These are phyloP conservation scores for Nomada goodeniana DNA, from an alignment of 2,888 invertebrate genomes.

Conservation along the genomic window DNA sequence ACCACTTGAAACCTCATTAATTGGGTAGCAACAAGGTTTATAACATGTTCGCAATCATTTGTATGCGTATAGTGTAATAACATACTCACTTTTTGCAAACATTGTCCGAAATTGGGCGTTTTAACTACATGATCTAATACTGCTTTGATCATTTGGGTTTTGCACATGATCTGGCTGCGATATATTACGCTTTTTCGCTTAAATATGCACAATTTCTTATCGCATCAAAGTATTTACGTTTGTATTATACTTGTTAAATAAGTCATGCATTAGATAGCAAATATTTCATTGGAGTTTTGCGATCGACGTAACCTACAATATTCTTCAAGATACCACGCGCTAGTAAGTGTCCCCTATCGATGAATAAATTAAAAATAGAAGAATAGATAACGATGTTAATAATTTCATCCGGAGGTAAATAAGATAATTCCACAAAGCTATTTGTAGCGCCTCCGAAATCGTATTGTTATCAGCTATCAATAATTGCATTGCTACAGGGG, in stretches of 20 bases:
- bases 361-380: background rate
- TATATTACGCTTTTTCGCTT: background rate
- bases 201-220: background rate
- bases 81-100: slow-evolving; percentile 84
- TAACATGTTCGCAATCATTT: background rate
- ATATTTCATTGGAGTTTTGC: background rate
- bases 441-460: background rate
- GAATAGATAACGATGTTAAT: background rate
- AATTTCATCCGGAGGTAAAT: background rate
- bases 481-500: background rate
- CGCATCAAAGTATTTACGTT: background rate
- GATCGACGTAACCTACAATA: slow-evolving; percentile 13
- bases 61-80: background rate
- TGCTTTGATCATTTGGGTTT: slow-evolving; percentile 82
- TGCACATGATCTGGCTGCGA: slow-evolving; percentile 62
- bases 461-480: background rate
- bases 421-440: background rate
- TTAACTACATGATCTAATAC: slow-evolving; percentile 80
- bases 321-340: background rate
- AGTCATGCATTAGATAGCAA: background rate
- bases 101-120: slow-evolving; percentile 83
- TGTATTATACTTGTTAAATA: background rate
- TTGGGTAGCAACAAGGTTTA: too few relatives aligned
- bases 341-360: background rate
- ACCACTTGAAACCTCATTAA: too few relatives aligned